phyloP scores from a whole-genome alignment of 2,113 vertebrate species.

The Nerophis lumbriciformis region DNA sequence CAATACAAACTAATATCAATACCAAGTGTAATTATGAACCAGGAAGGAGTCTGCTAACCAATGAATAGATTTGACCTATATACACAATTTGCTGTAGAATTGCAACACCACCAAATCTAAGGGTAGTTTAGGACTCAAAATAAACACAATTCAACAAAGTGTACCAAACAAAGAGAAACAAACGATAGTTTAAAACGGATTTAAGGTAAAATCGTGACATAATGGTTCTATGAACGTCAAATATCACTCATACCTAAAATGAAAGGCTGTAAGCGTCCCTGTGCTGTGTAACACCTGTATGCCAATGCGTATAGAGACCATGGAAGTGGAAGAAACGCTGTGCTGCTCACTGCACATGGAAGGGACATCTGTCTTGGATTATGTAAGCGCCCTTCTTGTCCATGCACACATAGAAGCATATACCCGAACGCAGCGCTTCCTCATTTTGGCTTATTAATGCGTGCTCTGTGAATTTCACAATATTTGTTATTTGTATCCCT shows the following conservation, averaged over 20 bases:
- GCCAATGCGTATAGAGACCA: slow-evolving; percentile 11
- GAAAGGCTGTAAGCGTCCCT: neutral
- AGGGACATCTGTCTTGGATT: slow-evolving; percentile 38
- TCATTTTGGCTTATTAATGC: neutral
- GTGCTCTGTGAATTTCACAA: no score
- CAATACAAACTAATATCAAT: no score
- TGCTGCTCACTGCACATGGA: slow-evolving; percentile 27
- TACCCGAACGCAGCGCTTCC: neutral
- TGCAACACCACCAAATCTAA: no score
- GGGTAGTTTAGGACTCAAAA: no score
- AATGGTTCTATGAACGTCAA: neutral
- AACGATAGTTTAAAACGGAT: no score
- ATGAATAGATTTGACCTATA: no score
- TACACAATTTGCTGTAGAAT: no score
- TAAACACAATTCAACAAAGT: no score
- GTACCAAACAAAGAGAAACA: no score
- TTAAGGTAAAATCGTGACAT: neutral
- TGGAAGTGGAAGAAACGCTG: slow-evolving; percentile 8
- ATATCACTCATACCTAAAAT: neutral
- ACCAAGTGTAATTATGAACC: no score
- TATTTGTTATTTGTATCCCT: no score
- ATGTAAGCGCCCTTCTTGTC: slow-evolving; percentile 28
- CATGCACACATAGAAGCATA: slow-evolving; percentile 3
- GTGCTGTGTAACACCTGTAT: slow-evolving; percentile 7
- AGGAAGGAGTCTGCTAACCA: no score